A percentile compares a stretch with the other conserved stretches of the same genome.
These are phyloP conservation scores for Lottia gigantea DNA, from an alignment of 2,888 invertebrate species.

Conservation along the genomic window DNA sequence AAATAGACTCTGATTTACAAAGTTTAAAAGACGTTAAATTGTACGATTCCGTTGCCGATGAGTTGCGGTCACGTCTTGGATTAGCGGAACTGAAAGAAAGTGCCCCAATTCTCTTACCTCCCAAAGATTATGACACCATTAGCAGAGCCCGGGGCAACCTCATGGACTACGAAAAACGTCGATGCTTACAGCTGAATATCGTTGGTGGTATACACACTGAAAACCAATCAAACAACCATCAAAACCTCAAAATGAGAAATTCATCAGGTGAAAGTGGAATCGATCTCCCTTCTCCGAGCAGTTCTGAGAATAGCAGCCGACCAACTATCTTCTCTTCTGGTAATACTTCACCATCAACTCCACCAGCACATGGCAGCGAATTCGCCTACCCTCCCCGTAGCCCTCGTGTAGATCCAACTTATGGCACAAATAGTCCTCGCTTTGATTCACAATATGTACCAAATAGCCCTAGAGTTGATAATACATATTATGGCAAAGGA, in stretches of 20 bases:
- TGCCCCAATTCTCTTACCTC: conserved; percentile 85
- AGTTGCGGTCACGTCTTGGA: conserved; percentile 81
- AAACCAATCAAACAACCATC: conserved; percentile 11
- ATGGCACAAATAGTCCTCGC: conserved; percentile 22
- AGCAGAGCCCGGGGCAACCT: conserved; percentile 75
- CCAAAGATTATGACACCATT: conserved; percentile 90
- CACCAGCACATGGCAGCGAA: conserved; percentile 19
- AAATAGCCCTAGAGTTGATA: conserved; percentile 26
- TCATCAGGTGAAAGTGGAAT: conserved; percentile 51
- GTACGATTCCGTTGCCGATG: conserved; percentile 92
- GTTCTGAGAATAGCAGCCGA: conserved; percentile 37
- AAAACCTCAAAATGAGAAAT: conserved; percentile 25
- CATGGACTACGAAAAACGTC: conserved; percentile 63
- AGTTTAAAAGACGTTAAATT: conserved; percentile 68
- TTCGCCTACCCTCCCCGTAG: conserved; percentile 29
- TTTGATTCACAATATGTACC: conserved; percentile 19
- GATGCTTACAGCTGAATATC: conserved; percentile 49
- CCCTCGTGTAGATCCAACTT: conserved; percentile 26
- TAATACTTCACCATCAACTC: conserved; percentile 15
- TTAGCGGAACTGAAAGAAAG: conserved; percentile 42
- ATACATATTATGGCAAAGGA: no score
- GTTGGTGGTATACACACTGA: conserved; percentile 33
- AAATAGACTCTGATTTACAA: conserved; percentile 54
- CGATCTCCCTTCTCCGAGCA: conserved; percentile 43
- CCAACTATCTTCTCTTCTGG: conserved; percentile 27